Evolutionary conservation across 2,797 vertebrate species (phyloP).

Genomic region (Cirrhinus mrigala): DNA sequence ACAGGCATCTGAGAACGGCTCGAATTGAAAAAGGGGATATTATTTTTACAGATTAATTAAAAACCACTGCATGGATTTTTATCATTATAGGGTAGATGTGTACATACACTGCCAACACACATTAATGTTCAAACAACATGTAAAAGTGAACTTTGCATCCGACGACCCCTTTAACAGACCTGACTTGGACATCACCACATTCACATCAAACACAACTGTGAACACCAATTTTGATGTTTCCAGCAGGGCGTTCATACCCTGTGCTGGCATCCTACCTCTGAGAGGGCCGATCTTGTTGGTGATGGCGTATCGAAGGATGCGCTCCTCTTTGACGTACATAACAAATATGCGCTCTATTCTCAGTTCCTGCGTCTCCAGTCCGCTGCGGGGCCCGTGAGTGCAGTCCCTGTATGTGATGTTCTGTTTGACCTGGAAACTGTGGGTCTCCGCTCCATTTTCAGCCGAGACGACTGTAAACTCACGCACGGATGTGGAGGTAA

Average conservation of each 20-base stretch:
- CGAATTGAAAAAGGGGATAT: too few species aligned
- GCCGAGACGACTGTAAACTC: constrained; percentile 79
- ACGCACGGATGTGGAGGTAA: constrained; percentile 83
- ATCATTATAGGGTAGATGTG: too few species aligned
- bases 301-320: constrained; percentile 89
- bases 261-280: constrained; percentile 78
- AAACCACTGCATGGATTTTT: too few species aligned
- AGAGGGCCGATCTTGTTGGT: constrained; percentile 85
- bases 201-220: not conserved
- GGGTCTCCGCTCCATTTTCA: constrained; percentile 78
- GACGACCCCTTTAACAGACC: not conserved
- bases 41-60: too few species aligned
- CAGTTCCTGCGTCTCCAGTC: constrained; percentile 79
- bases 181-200: not conserved
- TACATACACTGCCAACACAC: too few species aligned
- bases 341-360: constrained; percentile 85
- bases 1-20: too few species aligned
- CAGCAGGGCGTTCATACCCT: not conserved
- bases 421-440: constrained; percentile 87
- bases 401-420: constrained; percentile 88
- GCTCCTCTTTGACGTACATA: constrained; percentile 88
- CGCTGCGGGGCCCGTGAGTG: constrained; percentile 67
- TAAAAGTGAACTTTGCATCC: too few species aligned
- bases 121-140: too few species aligned
- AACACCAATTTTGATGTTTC: not conserved